Evolutionary conservation across 2,888 invertebrate species (phyloP).

Genomic region (Synergus japonicus): DNA sequence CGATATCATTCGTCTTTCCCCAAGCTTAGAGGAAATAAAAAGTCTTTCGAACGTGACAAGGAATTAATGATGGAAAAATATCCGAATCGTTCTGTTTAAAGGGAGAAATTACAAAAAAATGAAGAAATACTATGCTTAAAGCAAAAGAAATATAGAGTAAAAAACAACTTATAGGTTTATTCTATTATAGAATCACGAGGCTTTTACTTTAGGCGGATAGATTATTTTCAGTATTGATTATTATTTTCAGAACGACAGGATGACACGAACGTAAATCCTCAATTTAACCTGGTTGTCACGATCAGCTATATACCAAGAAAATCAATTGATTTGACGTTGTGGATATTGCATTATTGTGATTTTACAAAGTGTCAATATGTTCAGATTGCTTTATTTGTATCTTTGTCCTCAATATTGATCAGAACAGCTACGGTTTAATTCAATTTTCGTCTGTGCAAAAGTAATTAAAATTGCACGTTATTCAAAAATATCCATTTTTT

Average conservation of each 20-base stretch:
- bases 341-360: constrained; percentile 14
- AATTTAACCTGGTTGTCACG: constrained; percentile 9
- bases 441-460: neutral
- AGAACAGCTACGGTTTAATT: neutral
- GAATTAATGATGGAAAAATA: constrained; percentile 17
- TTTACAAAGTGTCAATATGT: constrained; percentile 18
- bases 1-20: constrained; percentile 28
- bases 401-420: neutral
- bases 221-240: constrained; percentile 21
- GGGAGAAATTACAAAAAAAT: neutral
- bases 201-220: neutral
- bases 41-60: neutral
- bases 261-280: constrained; percentile 29
- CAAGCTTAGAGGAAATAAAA: constrained; percentile 19
- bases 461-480: neutral
- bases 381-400: neutral
- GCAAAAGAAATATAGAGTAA: neutral
- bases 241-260: neutral
- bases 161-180: neutral
- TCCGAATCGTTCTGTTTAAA: neutral
- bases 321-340: constrained; percentile 12
- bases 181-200: neutral
- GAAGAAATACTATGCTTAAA: neutral
- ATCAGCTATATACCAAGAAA: constrained; percentile 6
- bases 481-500: neutral